Base-by-base conservation (phyloP, 2,888 invertebrate species). In the Ptychoptera contaminata region DNA sequence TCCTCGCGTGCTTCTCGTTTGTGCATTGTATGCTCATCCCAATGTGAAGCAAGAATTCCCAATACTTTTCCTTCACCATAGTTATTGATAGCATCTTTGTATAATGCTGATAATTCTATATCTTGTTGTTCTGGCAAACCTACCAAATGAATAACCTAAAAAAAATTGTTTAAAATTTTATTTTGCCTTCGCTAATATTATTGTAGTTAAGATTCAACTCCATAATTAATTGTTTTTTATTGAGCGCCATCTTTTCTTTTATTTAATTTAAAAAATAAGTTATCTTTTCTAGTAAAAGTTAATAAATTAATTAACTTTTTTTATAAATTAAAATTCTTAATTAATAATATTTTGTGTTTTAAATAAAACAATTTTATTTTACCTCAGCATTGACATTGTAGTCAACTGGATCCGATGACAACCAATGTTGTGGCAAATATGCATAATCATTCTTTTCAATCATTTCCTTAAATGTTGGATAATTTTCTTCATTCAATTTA, bases 321-420 rank as follows among this genome's bases (percentile, higher is more conserved):
- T 23, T 23, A 23, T 23, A 5, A 7, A 23, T 23, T 23, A 23
- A 23, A 23, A 23, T 5, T 23, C 23, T 23, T 23, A 23, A 23
- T 23, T 3, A 23, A 23, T 23, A 23, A 23, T n/a, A n/a, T n/a
- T n/a, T n/a, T n/a, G n/a, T n/a, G n/a, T n/a, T n/a, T n/a, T n/a
- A n/a, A n/a, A n/a, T n/a, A n/a, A n/a, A n/a, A n/a, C n/a, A n/a
- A n/a, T n/a, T n/a, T n/a, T n/a, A n/a, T n/a, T n/a, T 50, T 45
- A 70, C 76, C 69, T 75, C 73, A 16, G 75, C 73, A 57, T 75
- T 74, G 51, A 73, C 70, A 58, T 71, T 75, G 52, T 72, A 68
- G 51, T 73, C 72, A 54, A 72, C 72, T 0, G 76, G 76, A 51
- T 75, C 75, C 1, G 70, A 71, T 38, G 71, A 70, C 32, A 76